A percentile compares a stretch with the other conserved stretches of the same genome.
These are phyloP conservation scores for Sympetrum striolatum DNA, from an alignment of 2,888 invertebrate species.

Conservation along the genomic window DNA sequence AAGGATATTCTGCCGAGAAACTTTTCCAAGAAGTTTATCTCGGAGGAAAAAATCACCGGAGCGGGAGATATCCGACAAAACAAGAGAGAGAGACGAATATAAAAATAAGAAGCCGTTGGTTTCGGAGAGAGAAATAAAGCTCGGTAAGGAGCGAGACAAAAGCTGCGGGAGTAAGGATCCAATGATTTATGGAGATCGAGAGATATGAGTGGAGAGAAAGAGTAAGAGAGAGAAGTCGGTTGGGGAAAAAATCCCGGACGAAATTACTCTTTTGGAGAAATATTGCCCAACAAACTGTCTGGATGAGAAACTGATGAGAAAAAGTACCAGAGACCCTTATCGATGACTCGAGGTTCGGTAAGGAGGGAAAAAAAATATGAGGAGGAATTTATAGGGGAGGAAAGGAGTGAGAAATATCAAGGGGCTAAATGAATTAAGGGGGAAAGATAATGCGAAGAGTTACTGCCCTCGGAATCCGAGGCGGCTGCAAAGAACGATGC, in stretches of 20 bases:
- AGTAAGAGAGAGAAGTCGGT: not conserved
- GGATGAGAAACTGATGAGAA: constrained; percentile 9
- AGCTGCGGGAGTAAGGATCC: not conserved
- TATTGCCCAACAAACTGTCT: constrained; percentile 16
- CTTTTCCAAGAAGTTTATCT: not conserved
- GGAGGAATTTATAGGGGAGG: not conserved
- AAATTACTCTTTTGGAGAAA: constrained; percentile 16
- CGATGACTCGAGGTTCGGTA: not conserved
- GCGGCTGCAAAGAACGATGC: not conserved
- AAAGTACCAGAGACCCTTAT: constrained; percentile 6
- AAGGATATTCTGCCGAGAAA: not conserved
- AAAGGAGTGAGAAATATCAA: not conserved
- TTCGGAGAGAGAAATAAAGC: not conserved
- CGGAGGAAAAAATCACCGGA: not conserved
- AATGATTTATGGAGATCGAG: constrained; percentile 17
- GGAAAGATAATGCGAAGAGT: not conserved
- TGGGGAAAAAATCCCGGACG: not conserved
- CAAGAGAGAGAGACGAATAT: not conserved
- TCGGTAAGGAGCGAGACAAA: not conserved
- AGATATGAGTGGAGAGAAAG: not conserved
- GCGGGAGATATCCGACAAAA: not conserved
- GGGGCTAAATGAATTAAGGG: not conserved
- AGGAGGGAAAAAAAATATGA: not conserved
- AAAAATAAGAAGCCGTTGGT: not conserved
- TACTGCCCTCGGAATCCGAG: not conserved